phyloP scores from a whole-genome alignment of 37 sponge, comb jelly and placozoan genomes.

The Haliclona indistincta region DNA sequence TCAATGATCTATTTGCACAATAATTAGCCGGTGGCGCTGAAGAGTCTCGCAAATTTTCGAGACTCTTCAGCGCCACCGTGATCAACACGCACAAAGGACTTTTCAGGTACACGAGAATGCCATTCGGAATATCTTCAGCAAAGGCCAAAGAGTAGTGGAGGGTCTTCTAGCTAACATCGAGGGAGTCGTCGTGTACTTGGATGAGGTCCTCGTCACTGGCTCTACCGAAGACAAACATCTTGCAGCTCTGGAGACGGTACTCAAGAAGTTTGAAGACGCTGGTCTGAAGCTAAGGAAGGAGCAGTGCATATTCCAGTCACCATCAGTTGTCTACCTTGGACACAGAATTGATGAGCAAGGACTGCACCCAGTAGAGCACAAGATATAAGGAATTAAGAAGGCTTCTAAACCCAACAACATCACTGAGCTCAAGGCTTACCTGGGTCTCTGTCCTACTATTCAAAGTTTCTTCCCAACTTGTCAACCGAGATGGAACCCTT shows the following conservation, averaged over 20 bases:
- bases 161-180: no score
- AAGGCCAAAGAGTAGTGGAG: no score
- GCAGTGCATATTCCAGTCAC: neutral
- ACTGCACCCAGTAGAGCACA: neutral
- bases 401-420: conserved; percentile 2
- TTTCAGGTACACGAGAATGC: no score
- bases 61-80: no score
- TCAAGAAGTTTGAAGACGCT: neutral
- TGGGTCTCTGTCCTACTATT: neutral
- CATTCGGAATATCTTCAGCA: no score
- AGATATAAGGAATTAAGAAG: neutral
- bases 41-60: no score
- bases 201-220: neutral
- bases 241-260: neutral
- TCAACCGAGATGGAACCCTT: neutral
- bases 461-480: neutral
- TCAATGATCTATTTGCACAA: no score
- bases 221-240: neutral
- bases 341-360: conserved; percentile 5
- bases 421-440: neutral
- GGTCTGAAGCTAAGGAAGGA: neutral
- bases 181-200: no score
- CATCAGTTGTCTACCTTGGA: conserved; percentile 4
- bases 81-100: no score
- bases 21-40: no score